These are phyloP conservation scores for Pseudococcus longispinus DNA, from an alignment of 2,888 invertebrate species.

Conservation along the genomic window DNA sequence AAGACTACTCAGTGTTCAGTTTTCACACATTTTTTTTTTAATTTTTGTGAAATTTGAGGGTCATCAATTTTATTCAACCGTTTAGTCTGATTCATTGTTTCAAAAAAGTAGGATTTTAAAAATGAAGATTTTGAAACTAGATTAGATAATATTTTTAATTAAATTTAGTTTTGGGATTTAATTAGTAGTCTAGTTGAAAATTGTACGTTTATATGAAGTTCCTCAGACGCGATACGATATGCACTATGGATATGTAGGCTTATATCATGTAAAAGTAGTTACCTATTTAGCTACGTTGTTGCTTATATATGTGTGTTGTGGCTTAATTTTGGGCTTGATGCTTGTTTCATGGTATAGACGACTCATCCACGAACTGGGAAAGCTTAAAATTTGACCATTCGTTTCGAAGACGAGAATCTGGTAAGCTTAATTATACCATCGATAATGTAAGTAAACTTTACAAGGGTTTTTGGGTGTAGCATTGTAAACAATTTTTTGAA, in stretches of 20 bases:
- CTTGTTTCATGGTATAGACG: background rate
- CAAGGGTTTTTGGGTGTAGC: background rate
- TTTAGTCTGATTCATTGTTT: too few relatives aligned
- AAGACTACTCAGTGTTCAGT: too few relatives aligned
- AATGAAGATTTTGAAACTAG: too few relatives aligned
- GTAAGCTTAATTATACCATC: background rate
- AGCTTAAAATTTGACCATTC: slow-evolving; percentile 28
- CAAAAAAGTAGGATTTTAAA: too few relatives aligned
- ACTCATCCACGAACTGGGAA: background rate
- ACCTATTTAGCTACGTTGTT: background rate
- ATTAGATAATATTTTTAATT: too few relatives aligned
- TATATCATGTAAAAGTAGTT: background rate
- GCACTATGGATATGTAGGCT: background rate
- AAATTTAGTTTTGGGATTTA: too few relatives aligned
- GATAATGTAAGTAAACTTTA: background rate
- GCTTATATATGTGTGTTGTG: background rate
- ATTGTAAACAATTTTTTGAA: background rate
- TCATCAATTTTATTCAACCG: too few relatives aligned
- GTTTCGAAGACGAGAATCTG: slow-evolving; percentile 26
- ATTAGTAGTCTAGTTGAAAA: background rate
- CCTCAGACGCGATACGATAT: background rate
- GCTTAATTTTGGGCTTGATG: slow-evolving; percentile 8
- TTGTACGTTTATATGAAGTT: background rate
- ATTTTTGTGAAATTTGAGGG: too few relatives aligned
- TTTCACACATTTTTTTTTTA: too few relatives aligned